Conservation (phyloP, 1,140 invertebrate species). For the Episyrphus balteatus region DNA sequence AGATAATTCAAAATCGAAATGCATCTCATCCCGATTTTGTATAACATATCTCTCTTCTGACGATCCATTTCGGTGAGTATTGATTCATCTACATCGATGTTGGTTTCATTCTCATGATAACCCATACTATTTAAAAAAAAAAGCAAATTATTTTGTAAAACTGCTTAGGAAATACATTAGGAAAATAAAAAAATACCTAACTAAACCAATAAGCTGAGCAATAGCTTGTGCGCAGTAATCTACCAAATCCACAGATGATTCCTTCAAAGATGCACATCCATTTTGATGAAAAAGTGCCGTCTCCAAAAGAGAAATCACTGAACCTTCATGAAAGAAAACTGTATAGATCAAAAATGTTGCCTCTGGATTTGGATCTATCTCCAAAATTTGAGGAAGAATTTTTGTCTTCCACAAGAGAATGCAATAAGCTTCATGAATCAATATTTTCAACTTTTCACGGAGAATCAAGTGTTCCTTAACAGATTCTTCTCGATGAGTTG, state of each 20-base stretch:
- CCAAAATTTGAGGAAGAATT: slow-evolving; percentile 58
- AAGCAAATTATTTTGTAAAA: slow-evolving; percentile 23
- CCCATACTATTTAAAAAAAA: slow-evolving; percentile 13
- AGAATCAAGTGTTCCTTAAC: slow-evolving; percentile 51
- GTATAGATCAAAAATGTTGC: slow-evolving; percentile 64
- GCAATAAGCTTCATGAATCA: slow-evolving; percentile 66
- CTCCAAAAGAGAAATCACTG: slow-evolving; percentile 58
- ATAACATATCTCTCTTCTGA: slow-evolving; percentile 52
- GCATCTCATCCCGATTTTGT: slow-evolving; percentile 58
- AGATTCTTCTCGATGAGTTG: slow-evolving; percentile 52
- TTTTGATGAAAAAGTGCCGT: slow-evolving; percentile 61
- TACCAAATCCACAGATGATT: slow-evolving; percentile 58
- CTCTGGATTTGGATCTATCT: slow-evolving; percentile 47
- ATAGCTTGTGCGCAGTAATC: slow-evolving; percentile 55
- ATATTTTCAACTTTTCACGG: slow-evolving; percentile 44
- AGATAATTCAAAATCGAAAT: slow-evolving; percentile 55
- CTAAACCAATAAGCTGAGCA: slow-evolving; percentile 42
- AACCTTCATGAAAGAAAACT: slow-evolving; percentile 59
- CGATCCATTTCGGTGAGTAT: slow-evolving; percentile 46
- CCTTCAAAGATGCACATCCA: slow-evolving; percentile 54
- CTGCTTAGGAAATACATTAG: slow-evolving; percentile 3
- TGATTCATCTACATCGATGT: slow-evolving; percentile 38
- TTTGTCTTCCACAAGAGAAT: slow-evolving; percentile 66
- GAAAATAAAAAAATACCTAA: slow-evolving; percentile 10
- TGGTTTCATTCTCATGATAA: slow-evolving; percentile 26